Evolutionary conservation across 1,140 invertebrate species (phyloP).

Genomic region (Aradophagus sp.): DNA sequence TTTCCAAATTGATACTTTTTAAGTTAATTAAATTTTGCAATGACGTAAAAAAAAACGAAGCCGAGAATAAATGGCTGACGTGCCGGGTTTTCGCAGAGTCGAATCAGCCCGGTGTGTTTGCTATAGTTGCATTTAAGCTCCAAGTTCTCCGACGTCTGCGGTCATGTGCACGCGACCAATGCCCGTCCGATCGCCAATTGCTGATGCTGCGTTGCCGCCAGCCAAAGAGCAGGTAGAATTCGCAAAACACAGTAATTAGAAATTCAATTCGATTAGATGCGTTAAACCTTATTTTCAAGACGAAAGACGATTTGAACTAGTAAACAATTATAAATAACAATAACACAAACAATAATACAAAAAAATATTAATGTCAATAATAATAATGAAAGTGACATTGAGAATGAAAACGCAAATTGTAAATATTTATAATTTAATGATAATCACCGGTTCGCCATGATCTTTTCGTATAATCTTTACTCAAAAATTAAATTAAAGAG

Average conservation of each 20-base stretch:
- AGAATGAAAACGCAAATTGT: too few species aligned
- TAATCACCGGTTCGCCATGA: too few species aligned
- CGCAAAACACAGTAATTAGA: slow-evolving; percentile 40
- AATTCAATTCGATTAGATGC: slow-evolving; percentile 43
- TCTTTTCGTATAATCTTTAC: too few species aligned
- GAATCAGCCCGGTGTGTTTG: slow-evolving; percentile 42
- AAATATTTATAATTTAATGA: too few species aligned
- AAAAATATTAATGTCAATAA: too few species aligned
- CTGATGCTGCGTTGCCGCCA: slow-evolving; percentile 33
- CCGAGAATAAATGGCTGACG: slow-evolving; percentile 31
- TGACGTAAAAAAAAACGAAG: slow-evolving; percentile 9
- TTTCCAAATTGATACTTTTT: too few species aligned
- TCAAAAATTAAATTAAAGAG: too few species aligned
- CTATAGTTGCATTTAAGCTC: slow-evolving; percentile 50
- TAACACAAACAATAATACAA: too few species aligned
- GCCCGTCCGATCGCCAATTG: slow-evolving; percentile 49
- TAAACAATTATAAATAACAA: too few species aligned
- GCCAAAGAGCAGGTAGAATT: slow-evolving; percentile 34
- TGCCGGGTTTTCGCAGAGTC: slow-evolving; percentile 29
- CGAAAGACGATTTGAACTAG: too few species aligned
- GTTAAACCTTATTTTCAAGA: slow-evolving; percentile 16
- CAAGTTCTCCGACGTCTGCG: slow-evolving; percentile 55
- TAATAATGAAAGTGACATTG: too few species aligned
- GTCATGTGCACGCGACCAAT: slow-evolving; percentile 56
- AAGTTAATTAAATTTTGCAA: slow-evolving; percentile 19